A percentile compares a stretch with the other conserved stretches of the same genome.
These are phyloP conservation scores for Grapholita molesta DNA, from an alignment of 1,140 invertebrate genomes.

Conservation along the genomic window DNA sequence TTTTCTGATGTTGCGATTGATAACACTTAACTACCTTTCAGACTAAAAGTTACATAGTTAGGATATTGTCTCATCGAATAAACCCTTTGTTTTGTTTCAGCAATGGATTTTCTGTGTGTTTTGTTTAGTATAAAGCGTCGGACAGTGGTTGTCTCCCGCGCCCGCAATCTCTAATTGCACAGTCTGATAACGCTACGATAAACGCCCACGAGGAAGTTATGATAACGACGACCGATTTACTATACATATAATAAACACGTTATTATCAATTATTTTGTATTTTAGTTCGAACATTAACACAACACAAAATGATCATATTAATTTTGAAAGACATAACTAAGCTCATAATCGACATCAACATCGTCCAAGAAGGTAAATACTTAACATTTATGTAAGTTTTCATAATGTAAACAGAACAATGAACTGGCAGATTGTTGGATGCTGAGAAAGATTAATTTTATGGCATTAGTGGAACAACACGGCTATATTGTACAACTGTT, in stretches of 20 bases:
- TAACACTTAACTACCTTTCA: too few relatives aligned
- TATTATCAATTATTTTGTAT: neutral
- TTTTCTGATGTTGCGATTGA: neutral
- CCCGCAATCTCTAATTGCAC: slow-evolving; percentile 34
- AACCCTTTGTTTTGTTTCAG: neutral
- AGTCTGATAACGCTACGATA: slow-evolving; percentile 49
- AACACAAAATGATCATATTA: too few relatives aligned
- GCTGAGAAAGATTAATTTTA: neutral
- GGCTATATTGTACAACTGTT: neutral
- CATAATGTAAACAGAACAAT: neutral
- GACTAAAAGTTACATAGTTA: too few relatives aligned
- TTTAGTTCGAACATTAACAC: neutral
- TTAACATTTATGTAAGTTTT: too few relatives aligned
- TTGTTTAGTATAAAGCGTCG: slow-evolving; percentile 13
- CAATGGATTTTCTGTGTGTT: neutral
- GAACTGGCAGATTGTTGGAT: neutral
- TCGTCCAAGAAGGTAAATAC: too few relatives aligned
- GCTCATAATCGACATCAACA: too few relatives aligned
- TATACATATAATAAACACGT: neutral
- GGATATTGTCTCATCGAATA: neutral
- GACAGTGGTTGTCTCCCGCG: slow-evolving; percentile 6
- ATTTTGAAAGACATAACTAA: too few relatives aligned
- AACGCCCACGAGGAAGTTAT: slow-evolving; percentile 50
- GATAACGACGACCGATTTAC: slow-evolving; percentile 20
- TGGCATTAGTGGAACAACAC: neutral